Conservation (phyloP, 2,888 invertebrate genomes). For the Seladonia tumulorum region DNA sequence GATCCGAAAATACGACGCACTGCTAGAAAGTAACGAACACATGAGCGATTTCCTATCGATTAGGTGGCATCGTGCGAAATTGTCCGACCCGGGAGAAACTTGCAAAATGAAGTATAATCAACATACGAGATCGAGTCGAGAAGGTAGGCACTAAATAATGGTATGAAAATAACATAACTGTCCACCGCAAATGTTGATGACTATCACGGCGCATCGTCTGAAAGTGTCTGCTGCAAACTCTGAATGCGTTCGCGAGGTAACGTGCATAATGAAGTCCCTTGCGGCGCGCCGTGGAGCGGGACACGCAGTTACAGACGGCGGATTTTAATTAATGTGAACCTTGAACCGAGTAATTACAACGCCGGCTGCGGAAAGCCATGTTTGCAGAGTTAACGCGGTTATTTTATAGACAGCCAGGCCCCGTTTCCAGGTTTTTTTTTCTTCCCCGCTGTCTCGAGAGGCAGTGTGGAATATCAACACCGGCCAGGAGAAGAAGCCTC, state of each 20-base stretch:
- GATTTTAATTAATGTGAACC: conserved; percentile 5
- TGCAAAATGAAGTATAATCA: background rate
- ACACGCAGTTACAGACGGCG: background rate
- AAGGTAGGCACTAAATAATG: background rate
- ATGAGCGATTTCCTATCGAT: too few relatives aligned
- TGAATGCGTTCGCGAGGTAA: background rate
- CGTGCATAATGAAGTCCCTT: background rate
- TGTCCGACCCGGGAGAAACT: background rate
- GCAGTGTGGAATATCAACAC: conserved; percentile 39
- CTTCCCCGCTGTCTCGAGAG: background rate
- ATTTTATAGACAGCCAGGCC: conserved; percentile 15
- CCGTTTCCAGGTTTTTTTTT: conserved; percentile 4
- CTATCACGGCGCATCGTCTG: background rate
- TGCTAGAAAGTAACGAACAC: too few relatives aligned
- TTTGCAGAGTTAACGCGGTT: background rate
- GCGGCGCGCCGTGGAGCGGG: background rate
- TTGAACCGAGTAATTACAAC: conserved; percentile 9
- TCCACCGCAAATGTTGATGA: background rate
- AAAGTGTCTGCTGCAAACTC: background rate
- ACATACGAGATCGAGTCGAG: background rate
- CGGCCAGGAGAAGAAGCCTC: conserved; percentile 62
- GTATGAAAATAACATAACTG: background rate
- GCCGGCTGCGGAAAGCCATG: background rate
- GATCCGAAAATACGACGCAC: too few relatives aligned
- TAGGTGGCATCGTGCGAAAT: too few relatives aligned